Base-by-base conservation (phyloP, 2,888 invertebrate species). In the Perdita meconis region DNA sequence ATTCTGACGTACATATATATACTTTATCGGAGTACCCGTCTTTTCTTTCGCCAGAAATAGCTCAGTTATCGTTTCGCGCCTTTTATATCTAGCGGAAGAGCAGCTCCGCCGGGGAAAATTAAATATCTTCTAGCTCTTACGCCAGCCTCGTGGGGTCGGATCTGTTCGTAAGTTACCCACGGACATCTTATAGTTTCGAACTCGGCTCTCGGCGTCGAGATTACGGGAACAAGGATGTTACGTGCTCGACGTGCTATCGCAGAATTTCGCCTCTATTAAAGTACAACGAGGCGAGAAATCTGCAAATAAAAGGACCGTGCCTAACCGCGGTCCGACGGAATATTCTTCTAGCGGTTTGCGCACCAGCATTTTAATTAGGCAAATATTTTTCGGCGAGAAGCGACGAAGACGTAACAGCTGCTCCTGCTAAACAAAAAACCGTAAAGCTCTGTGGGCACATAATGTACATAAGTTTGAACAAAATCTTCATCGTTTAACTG, bases 81-180 rank as follows among this genome's bases (percentile, higher is more conserved):
- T 82, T 84, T 84, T 80, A 82, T 63, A 82, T 78, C 68, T 47
- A 50, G 22, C 6, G 42, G 16, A 42, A 22, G 16, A 57, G 22
- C 61, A 26, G 42, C 59, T 55, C 56, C 69, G 50, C 30, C 50
- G 67, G 57, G 73, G 73, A 77, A 82, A 87, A 87, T 87, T 87
- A 86, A 87, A 86, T 87, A 86, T 83, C 81, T 76, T 63, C 30
- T 36, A 22, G 63, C 51, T 67, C 38, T 64, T 73, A 44, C 56
- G 63, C 68, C 51, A 30, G 19, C 50, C 61, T 59, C 44, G 24
- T 12, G 51, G 47, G 68, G 42, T 65, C 42, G 40, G 47, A 59
- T 38, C 67, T 47, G 55, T 75, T 67, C 70, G 65, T 66, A 69
- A 82, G 50, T 76, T 77, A 67, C 38, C 65, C 53, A 56, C 59